These are phyloP conservation scores for Mastigias papua DNA, from an alignment of 30 jellyfish, hydroid and myxozoan species.

Conservation along the genomic window DNA sequence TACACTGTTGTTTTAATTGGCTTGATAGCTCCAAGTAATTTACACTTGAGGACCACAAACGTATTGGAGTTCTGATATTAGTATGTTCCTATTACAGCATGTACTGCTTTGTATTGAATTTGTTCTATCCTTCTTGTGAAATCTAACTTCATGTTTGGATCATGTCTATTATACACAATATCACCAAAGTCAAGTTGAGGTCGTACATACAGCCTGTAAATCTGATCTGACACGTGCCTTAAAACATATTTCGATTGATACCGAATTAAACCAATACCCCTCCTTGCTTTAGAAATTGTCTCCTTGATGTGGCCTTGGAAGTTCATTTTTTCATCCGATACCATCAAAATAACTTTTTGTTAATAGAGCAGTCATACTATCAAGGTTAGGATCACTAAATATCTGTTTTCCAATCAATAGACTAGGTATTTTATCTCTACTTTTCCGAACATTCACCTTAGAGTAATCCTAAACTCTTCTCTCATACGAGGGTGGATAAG, in stretches of 20 bases:
- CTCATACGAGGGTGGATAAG: slow-evolving; percentile 24
- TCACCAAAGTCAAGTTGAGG: not conserved
- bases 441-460: slow-evolving; percentile 7
- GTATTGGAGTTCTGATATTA: not conserved
- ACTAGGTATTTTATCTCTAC: slow-evolving; percentile 2
- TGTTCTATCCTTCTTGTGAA: not conserved
- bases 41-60: not conserved
- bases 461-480: slow-evolving; percentile 14
- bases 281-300: slow-evolving; percentile 27
- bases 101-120: slow-evolving; percentile 32
- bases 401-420: slow-evolving; percentile 13
- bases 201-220: slow-evolving; percentile 17
- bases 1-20: not conserved
- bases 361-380: not conserved
- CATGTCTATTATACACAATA: slow-evolving; percentile 8
- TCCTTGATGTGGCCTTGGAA: slow-evolving; percentile 19
- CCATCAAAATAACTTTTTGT: too few relatives aligned
- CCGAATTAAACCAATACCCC: slow-evolving; percentile 27
- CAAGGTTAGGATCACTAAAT: not conserved
- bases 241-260: not conserved
- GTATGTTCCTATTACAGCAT: slow-evolving; percentile 32
- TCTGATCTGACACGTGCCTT: not conserved
- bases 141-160: slow-evolving; percentile 19
- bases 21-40: slow-evolving; percentile 8
- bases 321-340: slow-evolving; percentile 1